Base-by-base conservation (phyloP, 30 jellyfish, hydroid and myxozoan species). In the Aurelia aurita complex sp. Pacific region DNA sequence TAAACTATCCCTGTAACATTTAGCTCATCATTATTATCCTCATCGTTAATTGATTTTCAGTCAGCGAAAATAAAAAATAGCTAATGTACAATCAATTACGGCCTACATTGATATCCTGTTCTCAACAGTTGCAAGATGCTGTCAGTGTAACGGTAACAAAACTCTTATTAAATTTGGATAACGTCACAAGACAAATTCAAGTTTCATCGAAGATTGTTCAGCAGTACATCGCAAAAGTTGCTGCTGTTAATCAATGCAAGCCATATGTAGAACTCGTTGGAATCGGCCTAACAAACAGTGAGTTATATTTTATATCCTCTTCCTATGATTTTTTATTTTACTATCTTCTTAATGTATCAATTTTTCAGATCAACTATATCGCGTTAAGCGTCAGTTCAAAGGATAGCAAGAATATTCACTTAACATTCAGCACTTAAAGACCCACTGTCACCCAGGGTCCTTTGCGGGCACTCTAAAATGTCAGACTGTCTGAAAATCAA, bases 181-280 rank as follows among this genome's bases (percentile, higher is more conserved):
- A 46, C 57, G 8, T 46, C 14, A 46, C 57, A 46, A 46, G 57
- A 46, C 57, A 46, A 46, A 46, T 46, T 46, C 57, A 46, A 9
- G 57, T 14, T 46, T 46, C 57, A 0, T 46, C 57, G 0, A 13
- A 46, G 57, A 7, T 46, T 46, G 57, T 46, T 14, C 1, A 46
- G 57, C 57, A 46, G 57, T 46, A 46, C 57, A 9, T 46, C 12
- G 15, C 57, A 23, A 23, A 61, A 61, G 36, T 61, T 23, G 36
- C 70, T 61, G 36, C 36, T 6, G 70, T 23, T 13, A 61, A 61
- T 61, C 70, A 61, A 61, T 61, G 70, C 70, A 61, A 61, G 36
- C 70, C 70, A 9, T 61, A 8, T 5, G 70, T 61, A n/a, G 70
- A 61, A 61, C 70, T 61, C 3, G 70, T 61, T 61, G 36, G 36